phyloP scores from a whole-genome alignment of 1,140 invertebrate species.

The Caenorhabditis briggsae region DNA sequence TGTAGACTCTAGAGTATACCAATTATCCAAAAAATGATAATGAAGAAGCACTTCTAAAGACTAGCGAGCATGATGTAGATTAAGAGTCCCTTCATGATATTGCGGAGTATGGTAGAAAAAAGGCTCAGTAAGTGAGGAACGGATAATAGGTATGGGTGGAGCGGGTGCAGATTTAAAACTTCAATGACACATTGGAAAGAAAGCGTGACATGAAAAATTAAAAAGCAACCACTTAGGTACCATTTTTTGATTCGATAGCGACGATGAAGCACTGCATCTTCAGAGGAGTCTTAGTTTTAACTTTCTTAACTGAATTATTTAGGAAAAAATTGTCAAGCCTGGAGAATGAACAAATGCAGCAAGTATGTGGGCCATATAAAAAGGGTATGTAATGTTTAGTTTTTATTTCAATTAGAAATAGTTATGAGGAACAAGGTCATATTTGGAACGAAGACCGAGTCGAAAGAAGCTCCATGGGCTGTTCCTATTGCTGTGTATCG shows the following conservation, averaged over 20 bases:
- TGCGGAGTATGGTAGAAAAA: too few relatives aligned
- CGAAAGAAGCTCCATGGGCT: background rate
- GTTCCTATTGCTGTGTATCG: background rate
- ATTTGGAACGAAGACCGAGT: background rate
- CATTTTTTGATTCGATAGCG: background rate
- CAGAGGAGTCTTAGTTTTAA: background rate
- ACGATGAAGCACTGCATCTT: background rate
- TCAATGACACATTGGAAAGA: background rate
- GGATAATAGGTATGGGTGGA: too few relatives aligned
- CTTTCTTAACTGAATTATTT: background rate
- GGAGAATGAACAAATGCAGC: slow-evolving; percentile 12
- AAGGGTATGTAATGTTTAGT: background rate
- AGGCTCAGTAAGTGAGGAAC: background rate
- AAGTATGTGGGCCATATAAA: background rate
- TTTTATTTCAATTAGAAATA: background rate
- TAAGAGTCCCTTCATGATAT: too few relatives aligned
- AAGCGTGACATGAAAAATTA: too few relatives aligned
- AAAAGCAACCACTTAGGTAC: background rate
- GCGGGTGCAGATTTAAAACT: background rate
- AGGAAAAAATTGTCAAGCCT: background rate
- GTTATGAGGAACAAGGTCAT: background rate
- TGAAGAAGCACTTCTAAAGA: too few relatives aligned
- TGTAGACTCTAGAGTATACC: too few relatives aligned
- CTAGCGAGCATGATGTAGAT: too few relatives aligned
- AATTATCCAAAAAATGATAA: too few relatives aligned